Conservation (phyloP, 2,888 invertebrate genomes). For the Acrobasis repandana region DNA sequence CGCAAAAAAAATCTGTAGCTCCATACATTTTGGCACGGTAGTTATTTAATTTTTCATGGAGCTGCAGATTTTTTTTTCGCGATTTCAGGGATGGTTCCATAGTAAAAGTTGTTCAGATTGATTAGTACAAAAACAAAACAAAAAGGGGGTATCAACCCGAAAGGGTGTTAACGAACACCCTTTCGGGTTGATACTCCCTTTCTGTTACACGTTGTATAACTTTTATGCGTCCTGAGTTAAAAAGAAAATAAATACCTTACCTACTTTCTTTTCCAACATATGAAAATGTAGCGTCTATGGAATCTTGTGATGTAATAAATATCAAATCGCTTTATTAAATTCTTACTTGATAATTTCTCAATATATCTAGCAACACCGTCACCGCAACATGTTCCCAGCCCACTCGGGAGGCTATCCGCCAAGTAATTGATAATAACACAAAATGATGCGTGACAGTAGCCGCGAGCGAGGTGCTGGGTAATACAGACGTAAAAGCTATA, state of each 20-base stretch:
- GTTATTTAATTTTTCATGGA: no score
- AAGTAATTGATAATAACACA: constrained; percentile 77
- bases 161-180: no score
- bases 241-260: not conserved
- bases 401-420: constrained; percentile 52
- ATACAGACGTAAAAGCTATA: constrained; percentile 51
- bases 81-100: no score
- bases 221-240: no score
- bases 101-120: no score
- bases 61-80: no score
- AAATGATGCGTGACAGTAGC: constrained; percentile 80
- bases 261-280: not conserved
- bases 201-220: no score
- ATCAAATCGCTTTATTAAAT: not conserved
- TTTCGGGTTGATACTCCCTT: no score
- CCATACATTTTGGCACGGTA: no score
- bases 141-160: no score
- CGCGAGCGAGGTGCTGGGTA: constrained; percentile 65
- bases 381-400: constrained; percentile 51
- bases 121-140: no score
- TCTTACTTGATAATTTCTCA: constrained; percentile 15
- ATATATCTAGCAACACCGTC: constrained; percentile 52
- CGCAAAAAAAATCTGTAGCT: no score
- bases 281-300: not conserved
- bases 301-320: constrained; percentile 2